Percentiles rank a stretch among this genome's conserved stretches.
Conservation (phyloP, 2,113 vertebrate species). For the Proteles cristata region DNA sequence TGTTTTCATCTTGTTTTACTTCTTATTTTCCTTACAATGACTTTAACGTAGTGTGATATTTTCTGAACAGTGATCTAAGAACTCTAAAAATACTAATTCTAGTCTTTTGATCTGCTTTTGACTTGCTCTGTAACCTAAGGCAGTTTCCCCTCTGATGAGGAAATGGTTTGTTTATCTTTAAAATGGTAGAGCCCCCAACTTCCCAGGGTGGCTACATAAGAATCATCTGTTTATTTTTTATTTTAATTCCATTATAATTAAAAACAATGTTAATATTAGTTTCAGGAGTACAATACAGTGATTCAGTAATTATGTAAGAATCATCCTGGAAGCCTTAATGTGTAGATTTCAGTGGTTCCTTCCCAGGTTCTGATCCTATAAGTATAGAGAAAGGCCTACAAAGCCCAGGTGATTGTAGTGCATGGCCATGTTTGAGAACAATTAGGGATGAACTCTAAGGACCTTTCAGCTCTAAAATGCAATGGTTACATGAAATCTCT, state of each 20-base stretch:
- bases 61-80: conserved; percentile 41
- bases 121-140: not conserved
- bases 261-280: not conserved
- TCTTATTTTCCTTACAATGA: not conserved
- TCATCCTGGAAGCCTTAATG: not conserved
- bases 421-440: not conserved
- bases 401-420: not conserved
- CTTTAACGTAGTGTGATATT: not conserved
- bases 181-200: not conserved
- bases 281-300: not conserved
- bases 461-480: conserved; percentile 19
- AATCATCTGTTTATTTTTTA: not conserved
- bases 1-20: not conserved
- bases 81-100: not conserved
- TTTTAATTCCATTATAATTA: not conserved
- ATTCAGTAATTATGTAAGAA: not conserved
- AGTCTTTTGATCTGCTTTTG: conserved; percentile 23
- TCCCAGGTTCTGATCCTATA: not conserved
- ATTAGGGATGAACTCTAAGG: not conserved
- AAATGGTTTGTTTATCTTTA: not conserved
- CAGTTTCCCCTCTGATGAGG: not conserved
- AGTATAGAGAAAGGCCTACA: not conserved
- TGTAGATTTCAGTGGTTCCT: not conserved
- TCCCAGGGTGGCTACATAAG: not conserved
- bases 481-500: not conserved